These are phyloP conservation scores for Acleris laterana DNA, from an alignment of 2,888 invertebrate genomes.

Conservation along the genomic window DNA sequence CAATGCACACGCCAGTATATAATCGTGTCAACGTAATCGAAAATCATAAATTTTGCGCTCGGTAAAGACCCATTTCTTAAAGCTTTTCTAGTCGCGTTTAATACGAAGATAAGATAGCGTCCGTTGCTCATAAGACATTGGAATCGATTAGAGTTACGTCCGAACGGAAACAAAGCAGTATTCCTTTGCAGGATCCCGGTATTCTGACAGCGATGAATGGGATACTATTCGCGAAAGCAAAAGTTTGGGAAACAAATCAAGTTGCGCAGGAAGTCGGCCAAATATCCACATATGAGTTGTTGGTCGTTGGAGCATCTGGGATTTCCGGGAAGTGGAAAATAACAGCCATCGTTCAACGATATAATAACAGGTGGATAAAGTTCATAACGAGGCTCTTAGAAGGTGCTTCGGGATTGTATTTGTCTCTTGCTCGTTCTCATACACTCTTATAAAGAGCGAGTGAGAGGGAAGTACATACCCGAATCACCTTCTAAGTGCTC, in stretches of 20 bases:
- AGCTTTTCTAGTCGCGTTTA: neutral
- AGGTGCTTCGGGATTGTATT: too few species aligned
- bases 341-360: neutral
- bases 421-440: too few species aligned
- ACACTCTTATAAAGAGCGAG: too few species aligned
- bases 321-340: neutral
- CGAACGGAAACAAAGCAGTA: neutral
- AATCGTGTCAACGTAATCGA: slow-evolving; percentile 46
- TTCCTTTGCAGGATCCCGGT: neutral
- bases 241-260: slow-evolving; percentile 11
- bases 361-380: neutral
- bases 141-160: neutral
- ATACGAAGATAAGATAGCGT: slow-evolving; percentile 11
- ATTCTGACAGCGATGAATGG: slow-evolving; percentile 3
- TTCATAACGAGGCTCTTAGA: too few species aligned
- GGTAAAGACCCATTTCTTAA: slow-evolving; percentile 2
- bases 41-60: slow-evolving; percentile 40
- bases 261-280: slow-evolving; percentile 1
- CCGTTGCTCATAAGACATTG: slow-evolving; percentile 3
- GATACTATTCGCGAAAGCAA: slow-evolving; percentile 2
- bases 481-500: too few species aligned
- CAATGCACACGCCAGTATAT: slow-evolving; percentile 33
- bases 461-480: too few species aligned
- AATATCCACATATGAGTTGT: neutral
- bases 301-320: neutral